A percentile compares a stretch with the other conserved stretches of the same genome.
These are phyloP conservation scores for Uloborus diversus DNA, from an alignment of 1,140 invertebrate species.

Conservation along the genomic window DNA sequence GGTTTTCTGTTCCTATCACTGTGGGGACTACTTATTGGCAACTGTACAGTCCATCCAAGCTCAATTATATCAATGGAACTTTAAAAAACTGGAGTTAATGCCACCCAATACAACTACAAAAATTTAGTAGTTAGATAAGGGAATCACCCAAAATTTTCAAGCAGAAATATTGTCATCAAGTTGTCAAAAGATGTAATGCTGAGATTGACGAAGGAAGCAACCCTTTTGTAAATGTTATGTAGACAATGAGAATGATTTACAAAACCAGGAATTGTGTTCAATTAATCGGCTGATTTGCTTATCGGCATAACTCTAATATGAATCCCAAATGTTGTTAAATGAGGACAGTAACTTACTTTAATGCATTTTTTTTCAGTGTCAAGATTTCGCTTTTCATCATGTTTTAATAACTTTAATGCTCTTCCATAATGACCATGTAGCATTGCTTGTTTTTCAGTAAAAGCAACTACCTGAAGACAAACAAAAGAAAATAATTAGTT, in stretches of 20 bases:
- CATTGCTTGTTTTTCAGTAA: constrained; percentile 83
- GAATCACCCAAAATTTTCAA: background rate
- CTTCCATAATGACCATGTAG: constrained; percentile 81
- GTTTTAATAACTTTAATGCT: constrained; percentile 78
- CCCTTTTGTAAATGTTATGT: background rate
- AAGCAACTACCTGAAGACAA: constrained; percentile 72
- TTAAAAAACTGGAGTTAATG: no score
- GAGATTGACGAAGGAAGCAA: no score
- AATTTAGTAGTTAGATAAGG: background rate
- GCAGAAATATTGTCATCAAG: background rate
- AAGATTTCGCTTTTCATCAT: constrained; percentile 79
- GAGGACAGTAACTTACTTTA: constrained; percentile 21
- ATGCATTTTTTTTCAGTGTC: constrained; percentile 66
- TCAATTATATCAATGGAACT: no score
- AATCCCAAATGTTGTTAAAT: background rate
- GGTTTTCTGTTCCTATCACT: no score
- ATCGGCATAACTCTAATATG: background rate
- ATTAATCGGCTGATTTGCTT: background rate
- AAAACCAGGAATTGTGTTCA: background rate
- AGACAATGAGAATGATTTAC: background rate
- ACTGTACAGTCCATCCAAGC: no score
- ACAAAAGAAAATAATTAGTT: background rate
- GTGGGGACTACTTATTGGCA: no score
- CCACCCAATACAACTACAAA: no score
- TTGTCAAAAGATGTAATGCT: no score